These are phyloP conservation scores for Malurus splendens DNA, from an alignment of 2,797 vertebrate genomes.

Conservation along the genomic window DNA sequence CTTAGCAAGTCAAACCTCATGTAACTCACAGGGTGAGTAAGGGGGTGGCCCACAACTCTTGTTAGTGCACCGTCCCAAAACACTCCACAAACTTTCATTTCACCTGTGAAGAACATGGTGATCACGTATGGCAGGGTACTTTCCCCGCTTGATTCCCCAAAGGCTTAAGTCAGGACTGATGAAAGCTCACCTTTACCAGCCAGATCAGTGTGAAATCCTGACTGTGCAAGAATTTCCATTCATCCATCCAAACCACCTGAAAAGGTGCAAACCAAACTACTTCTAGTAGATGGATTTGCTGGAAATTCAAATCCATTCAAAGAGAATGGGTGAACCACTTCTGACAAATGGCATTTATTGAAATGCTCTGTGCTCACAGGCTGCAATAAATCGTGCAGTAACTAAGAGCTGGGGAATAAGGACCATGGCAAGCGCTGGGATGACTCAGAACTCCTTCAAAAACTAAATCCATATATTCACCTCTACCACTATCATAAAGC, in stretches of 20 bases:
- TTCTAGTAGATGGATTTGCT: neutral
- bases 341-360: neutral
- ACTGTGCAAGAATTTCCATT: neutral
- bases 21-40: neutral
- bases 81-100: neutral
- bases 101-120: neutral
- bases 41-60: neutral
- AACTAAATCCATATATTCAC: conserved; percentile 27
- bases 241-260: neutral
- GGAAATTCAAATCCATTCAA: conserved; percentile 4
- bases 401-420: neutral
- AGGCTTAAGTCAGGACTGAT: neutral
- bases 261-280: neutral
- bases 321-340: neutral
- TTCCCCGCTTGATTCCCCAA: neutral
- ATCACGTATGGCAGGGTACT: accelerated
- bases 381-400: neutral
- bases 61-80: neutral
- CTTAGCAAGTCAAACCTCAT: conserved; percentile 1
- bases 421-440: neutral
- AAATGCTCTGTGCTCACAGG: neutral
- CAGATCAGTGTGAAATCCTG: neutral
- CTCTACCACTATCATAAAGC: conserved; percentile 3
- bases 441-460: neutral
- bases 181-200: neutral